phyloP scores from a whole-genome alignment of 2,888 invertebrate genomes.

The Proisotoma minuta region DNA sequence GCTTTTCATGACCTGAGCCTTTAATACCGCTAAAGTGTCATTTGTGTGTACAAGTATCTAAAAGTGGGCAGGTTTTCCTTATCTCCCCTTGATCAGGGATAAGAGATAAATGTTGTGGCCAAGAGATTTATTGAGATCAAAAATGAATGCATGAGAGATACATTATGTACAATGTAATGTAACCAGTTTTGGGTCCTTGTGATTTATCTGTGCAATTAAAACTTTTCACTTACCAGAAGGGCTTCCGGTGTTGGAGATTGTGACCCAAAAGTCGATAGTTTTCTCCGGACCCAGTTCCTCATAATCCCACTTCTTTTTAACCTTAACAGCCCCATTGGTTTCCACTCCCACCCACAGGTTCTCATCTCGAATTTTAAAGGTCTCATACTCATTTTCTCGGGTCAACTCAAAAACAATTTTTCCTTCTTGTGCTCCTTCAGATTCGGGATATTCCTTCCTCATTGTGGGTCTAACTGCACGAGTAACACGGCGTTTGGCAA shows the following conservation, averaged over 20 bases:
- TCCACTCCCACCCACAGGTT: conserved; percentile 92
- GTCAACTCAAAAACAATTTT: conserved; percentile 83
- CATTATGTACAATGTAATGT: no score
- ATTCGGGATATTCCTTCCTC: conserved; percentile 84
- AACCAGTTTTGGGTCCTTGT: no score
- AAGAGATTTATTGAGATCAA: no score
- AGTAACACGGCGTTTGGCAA: conserved; percentile 63
- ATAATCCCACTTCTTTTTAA: conserved; percentile 95
- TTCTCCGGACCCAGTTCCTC: conserved; percentile 90
- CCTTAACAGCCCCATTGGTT: conserved; percentile 83
- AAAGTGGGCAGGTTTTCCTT: no score
- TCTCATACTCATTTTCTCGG: conserved; percentile 86
- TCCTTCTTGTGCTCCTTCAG: conserved; percentile 82
- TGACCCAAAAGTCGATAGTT: conserved; percentile 93
- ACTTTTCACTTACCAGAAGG: conserved; percentile 59
- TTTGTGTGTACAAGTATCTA: no score
- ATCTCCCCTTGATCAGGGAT: conserved; percentile 11
- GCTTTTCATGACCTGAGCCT: no score
- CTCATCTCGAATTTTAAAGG: conserved; percentile 87
- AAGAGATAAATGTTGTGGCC: conserved; percentile 1
- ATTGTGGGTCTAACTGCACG: conserved; percentile 91
- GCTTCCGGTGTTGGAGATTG: conserved; percentile 82
- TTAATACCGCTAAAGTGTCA: background rate
- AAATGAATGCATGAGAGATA: conserved; percentile 5
- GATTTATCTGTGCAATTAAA: no score